Base-by-base conservation (phyloP, 2,888 invertebrate genomes). In the Spialia ferax region DNA sequence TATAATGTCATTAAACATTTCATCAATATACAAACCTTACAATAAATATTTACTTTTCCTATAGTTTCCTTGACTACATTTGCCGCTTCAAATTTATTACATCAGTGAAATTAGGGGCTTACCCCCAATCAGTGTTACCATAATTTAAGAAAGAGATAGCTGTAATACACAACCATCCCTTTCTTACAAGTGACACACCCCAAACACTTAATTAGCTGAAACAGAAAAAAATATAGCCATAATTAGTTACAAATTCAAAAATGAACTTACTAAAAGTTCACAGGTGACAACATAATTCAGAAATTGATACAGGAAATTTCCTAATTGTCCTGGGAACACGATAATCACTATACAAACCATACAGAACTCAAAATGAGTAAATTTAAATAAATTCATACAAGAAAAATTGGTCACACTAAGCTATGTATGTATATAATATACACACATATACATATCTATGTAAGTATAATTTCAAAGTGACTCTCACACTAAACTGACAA, bases 351-450 rank as follows among this genome's bases (percentile, higher is more conserved):
- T 56, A 60, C 60, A 56, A 64, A 64, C 64, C 35, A 22, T 26
- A n/a, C 56, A 50, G 38, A 38, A 57, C 23, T 32, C 32, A 32
- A 15, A 52, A 29, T 2, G 6, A 13, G 11, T 55, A 11, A n/a
- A 22, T 18, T n/a, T n/a, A 32, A 32, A 55, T 35, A 57, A 65
- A 50, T 65, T 65, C 64, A 65, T 65, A 57, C 35, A 65, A 65
- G 35, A 50, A 65, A 35, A 50, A 35, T 57, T 22, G 38, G 57
- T 65, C 64, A 65, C 35, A 64, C 11, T 38, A 56, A 48, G 10
- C 5, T 10, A 48, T 32, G 7, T 62, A 62, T 35, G 52, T 35
- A 62, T 42, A 22, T 59, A 35, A 35, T 35, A 35, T 35, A 35
- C 35, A 35, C 10, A 35, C 35, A 35, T 2, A 35, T 45, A 45